Evolutionary conservation across 2,888 invertebrate species (phyloP).

Genomic region (Folsomia candida): DNA sequence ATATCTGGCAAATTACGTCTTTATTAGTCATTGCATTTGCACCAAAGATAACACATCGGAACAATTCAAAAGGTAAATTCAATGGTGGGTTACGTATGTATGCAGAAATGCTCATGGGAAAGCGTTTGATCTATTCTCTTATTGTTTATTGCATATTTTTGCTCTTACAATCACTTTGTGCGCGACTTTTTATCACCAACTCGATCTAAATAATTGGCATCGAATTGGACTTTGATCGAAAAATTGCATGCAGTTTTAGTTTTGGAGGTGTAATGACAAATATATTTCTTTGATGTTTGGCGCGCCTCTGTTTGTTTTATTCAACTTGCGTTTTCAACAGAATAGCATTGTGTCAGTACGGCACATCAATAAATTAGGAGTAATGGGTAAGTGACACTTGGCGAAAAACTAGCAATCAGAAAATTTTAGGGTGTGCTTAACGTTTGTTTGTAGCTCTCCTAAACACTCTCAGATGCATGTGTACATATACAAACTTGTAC

Average conservation of each 20-base stretch:
- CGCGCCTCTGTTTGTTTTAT: background rate
- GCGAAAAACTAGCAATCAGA: too few species aligned
- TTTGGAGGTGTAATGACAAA: background rate
- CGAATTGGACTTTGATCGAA: conserved; percentile 1
- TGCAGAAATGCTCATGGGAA: too few species aligned
- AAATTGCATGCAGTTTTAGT: background rate
- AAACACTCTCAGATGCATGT: too few species aligned
- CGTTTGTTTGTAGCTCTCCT: too few species aligned
- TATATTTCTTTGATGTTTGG: conserved; percentile 3
- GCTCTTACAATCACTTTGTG: background rate
- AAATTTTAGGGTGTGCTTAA: too few species aligned
- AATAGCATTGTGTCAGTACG: background rate
- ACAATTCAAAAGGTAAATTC: too few species aligned
- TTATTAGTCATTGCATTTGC: background rate
- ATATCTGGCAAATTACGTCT: background rate
- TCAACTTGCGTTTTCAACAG: background rate
- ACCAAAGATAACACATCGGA: background rate
- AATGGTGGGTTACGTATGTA: too few species aligned
- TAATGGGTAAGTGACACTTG: background rate
- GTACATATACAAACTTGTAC: too few species aligned
- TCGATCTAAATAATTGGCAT: conserved; percentile 3
- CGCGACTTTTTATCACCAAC: background rate
- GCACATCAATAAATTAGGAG: background rate
- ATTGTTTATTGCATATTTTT: background rate
- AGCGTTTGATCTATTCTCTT: background rate